Percentiles rank a stretch among this genome's conserved stretches.
Conservation (phyloP, 1,140 invertebrate genomes). For the fruit fly (Drosophila melanogaster) region DNA sequence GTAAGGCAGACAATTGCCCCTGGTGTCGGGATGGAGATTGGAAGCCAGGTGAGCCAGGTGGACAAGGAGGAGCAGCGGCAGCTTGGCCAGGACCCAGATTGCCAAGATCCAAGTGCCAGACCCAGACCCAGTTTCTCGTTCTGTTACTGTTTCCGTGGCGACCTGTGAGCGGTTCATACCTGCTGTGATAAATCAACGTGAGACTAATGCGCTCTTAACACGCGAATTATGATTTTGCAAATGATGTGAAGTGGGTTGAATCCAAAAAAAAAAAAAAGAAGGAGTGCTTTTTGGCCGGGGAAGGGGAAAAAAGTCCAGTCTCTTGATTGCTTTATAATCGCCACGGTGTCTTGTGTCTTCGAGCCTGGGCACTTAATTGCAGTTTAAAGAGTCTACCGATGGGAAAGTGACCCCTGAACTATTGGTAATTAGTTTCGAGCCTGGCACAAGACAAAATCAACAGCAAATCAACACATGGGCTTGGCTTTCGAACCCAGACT, state of each 20-base stretch:
- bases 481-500: slow-evolving; percentile 4
- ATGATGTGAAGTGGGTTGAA: slow-evolving; percentile 65
- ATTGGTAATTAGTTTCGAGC: slow-evolving; percentile 74
- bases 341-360: slow-evolving; percentile 31
- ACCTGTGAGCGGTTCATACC: slow-evolving; percentile 37
- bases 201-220: slow-evolving; percentile 83
- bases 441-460: slow-evolving; percentile 63
- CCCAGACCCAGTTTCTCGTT: slow-evolving; percentile 71
- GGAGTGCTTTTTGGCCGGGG: background rate
- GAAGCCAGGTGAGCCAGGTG: slow-evolving; percentile 16
- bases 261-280: background rate
- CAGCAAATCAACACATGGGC: slow-evolving; percentile 71
- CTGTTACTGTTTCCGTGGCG: slow-evolving; percentile 21
- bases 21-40: slow-evolving; percentile 29
- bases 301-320: slow-evolving; percentile 4
- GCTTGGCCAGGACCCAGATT: slow-evolving; percentile 54
- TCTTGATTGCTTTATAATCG: slow-evolving; percentile 82
- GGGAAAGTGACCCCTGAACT: slow-evolving; percentile 67
- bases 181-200: slow-evolving; percentile 83
- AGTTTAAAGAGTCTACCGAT: slow-evolving; percentile 65
- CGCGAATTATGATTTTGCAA: slow-evolving; percentile 84
- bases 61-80: background rate
- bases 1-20: slow-evolving; percentile 31
- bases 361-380: slow-evolving; percentile 64
- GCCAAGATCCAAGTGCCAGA: slow-evolving; percentile 31